Evolutionary conservation across 2,797 vertebrate species (phyloP).

Genomic region (Mastacembelus armatus): DNA sequence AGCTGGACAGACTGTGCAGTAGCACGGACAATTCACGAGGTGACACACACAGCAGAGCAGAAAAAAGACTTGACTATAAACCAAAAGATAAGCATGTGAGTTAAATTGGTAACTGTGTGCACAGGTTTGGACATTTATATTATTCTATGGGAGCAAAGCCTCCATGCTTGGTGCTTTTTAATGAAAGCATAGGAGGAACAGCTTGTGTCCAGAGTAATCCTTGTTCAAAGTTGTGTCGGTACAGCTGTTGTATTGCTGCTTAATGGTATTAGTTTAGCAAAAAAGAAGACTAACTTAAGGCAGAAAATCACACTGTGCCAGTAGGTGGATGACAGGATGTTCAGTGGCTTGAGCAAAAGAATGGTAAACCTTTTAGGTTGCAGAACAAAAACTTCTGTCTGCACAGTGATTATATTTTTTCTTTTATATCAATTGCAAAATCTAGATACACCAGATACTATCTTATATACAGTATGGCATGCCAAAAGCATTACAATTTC

Average conservation of each 20-base stretch:
- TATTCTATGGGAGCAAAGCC: no score
- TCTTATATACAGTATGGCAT: no score
- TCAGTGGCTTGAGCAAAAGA: neutral
- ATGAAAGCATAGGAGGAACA: neutral
- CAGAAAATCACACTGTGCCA: slow-evolving; percentile 6
- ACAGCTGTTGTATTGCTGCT: neutral
- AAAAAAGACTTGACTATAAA: no score
- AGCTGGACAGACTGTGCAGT: slow-evolving; percentile 32
- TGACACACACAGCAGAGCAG: slow-evolving; percentile 44
- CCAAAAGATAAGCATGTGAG: no score
- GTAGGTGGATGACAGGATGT: neutral
- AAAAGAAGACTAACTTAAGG: neutral
- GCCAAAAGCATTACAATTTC: no score
- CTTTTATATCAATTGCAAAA: no score
- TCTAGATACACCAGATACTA: no score
- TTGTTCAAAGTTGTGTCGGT: neutral
- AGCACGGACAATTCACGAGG: slow-evolving; percentile 59
- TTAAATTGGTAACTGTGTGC: no score
- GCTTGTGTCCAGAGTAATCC: neutral
- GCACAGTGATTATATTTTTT: no score
- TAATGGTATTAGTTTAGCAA: neutral
- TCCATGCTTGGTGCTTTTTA: no score
- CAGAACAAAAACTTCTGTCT: no score
- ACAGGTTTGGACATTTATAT: no score
- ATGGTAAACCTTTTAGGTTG: neutral